Percentiles rank a stretch among this genome's conserved stretches.
phyloP scores from a whole-genome alignment of 2,888 invertebrate species.

The Apamea sordens region DNA sequence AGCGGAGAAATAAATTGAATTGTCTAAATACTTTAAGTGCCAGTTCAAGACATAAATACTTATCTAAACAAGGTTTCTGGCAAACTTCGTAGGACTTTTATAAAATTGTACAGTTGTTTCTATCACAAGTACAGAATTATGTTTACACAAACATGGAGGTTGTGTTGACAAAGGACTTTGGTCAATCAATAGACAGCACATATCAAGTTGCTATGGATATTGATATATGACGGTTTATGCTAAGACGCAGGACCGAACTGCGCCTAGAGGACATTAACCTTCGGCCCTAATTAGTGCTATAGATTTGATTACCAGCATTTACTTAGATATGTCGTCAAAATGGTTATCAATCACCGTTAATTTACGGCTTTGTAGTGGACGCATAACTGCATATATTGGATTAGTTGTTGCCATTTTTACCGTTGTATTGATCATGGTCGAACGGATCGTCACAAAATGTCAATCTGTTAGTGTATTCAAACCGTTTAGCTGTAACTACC shows the following conservation, averaged over 20 bases:
- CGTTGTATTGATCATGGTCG: slow-evolving; percentile 35
- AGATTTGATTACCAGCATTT: slow-evolving; percentile 56
- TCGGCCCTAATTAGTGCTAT: slow-evolving; percentile 54
- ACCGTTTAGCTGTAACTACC: slow-evolving; percentile 10
- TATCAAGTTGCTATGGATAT: slow-evolving; percentile 26
- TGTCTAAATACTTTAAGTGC: slow-evolving; percentile 43
- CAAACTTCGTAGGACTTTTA: slow-evolving; percentile 23
- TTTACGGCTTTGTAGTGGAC: slow-evolving; percentile 62
- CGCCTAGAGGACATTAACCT: slow-evolving; percentile 72
- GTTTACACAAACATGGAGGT: slow-evolving; percentile 2
- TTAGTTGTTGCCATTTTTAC: slow-evolving; percentile 42
- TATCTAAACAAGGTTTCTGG: slow-evolving; percentile 36
- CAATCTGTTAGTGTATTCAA: slow-evolving; percentile 22
- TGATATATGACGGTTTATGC: slow-evolving; percentile 23
- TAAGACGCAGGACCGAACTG: slow-evolving; percentile 40
- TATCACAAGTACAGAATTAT: slow-evolving; percentile 9
- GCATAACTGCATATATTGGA: slow-evolving; percentile 46
- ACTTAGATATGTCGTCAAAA: slow-evolving; percentile 37
- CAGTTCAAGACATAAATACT: slow-evolving; percentile 50
- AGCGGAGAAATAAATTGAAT: slow-evolving; percentile 49
- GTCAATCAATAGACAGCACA: slow-evolving; percentile 32
- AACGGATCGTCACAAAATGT: slow-evolving; percentile 27
- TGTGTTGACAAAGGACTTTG: slow-evolving; percentile 14
- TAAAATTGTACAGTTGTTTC: slow-evolving; percentile 18
- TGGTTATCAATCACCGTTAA: slow-evolving; percentile 80